phyloP scores from a whole-genome alignment of 2,888 invertebrate species.

The Camptogramma bilineatum region DNA sequence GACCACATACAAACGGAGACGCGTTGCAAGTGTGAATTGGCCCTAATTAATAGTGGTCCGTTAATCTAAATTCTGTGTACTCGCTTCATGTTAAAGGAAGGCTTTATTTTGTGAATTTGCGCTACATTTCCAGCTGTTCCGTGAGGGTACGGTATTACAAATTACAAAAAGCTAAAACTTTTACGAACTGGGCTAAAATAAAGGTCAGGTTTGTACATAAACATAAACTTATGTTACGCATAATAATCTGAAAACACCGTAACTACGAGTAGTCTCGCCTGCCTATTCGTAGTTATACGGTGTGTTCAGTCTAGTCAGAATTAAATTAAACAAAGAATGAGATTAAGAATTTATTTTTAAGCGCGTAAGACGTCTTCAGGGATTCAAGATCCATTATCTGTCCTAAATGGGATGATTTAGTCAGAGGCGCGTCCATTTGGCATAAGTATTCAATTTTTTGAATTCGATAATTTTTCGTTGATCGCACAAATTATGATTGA shows the following conservation, averaged over 20 bases:
- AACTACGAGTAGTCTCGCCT: background rate
- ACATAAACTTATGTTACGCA: background rate
- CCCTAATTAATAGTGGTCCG: constrained; percentile 7
- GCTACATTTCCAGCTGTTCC: background rate
- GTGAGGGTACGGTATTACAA: background rate
- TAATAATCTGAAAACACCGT: background rate
- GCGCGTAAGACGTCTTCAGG: no score
- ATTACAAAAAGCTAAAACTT: background rate
- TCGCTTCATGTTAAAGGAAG: background rate
- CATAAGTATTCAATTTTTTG: no score
- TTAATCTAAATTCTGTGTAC: background rate
- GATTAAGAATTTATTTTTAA: no score
- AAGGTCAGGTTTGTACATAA: background rate
- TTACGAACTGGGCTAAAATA: background rate
- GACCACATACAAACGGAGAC: constrained; percentile 4
- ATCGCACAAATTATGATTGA: no score
- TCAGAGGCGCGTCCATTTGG: no score
- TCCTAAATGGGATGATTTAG: no score
- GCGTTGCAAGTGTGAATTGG: constrained; percentile 18
- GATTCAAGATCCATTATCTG: no score
- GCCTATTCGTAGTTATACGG: no score
- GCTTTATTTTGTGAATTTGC: background rate
- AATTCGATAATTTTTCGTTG: no score
- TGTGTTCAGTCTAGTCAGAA: no score
- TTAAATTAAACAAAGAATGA: no score